Conservation (phyloP, 1,140 invertebrate genomes). For the Cotesia vestalis region DNA sequence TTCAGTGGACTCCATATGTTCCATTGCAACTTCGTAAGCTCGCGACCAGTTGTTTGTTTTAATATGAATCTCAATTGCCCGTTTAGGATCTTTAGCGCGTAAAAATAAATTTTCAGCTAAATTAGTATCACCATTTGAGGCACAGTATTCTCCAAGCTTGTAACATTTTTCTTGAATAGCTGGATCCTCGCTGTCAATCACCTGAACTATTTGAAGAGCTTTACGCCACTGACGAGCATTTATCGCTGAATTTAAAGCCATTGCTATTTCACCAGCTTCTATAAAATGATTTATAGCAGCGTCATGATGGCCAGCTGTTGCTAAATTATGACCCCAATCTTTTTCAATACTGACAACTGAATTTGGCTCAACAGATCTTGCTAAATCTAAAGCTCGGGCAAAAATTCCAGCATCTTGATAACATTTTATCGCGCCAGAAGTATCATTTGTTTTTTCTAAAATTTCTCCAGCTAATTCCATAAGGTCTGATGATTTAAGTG, state of each 20-base stretch:
- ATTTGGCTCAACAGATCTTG: conserved; percentile 79
- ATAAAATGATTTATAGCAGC: conserved; percentile 97
- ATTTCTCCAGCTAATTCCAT: conserved; percentile 93
- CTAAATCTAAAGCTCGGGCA: conserved; percentile 88
- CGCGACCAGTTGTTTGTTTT: conserved; percentile 84
- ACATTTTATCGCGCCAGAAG: conserved; percentile 82
- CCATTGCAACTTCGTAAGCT: conserved; percentile 80
- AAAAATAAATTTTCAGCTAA: conserved; percentile 86
- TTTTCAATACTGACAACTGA: conserved; percentile 91
- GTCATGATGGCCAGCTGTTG: conserved; percentile 84
- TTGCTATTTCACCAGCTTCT: conserved; percentile 87
- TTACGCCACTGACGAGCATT: conserved; percentile 95
- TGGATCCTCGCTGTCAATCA: conserved; percentile 72
- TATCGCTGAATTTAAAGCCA: conserved; percentile 92
- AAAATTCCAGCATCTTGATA: conserved; percentile 86
- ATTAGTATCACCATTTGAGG: conserved; percentile 77
- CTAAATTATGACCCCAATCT: conserved; percentile 92
- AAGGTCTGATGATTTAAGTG: conserved; percentile 73
- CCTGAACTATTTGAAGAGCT: conserved; percentile 91
- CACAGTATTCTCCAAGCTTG: conserved; percentile 78
- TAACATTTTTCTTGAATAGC: conserved; percentile 68
- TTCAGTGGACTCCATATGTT: conserved; percentile 78
- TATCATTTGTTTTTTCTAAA: conserved; percentile 82
- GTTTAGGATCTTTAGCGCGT: conserved; percentile 79
- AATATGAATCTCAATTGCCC: conserved; percentile 88